Conservation (phyloP, 2,113 vertebrate species). For the Forbesichthys agassizii region DNA sequence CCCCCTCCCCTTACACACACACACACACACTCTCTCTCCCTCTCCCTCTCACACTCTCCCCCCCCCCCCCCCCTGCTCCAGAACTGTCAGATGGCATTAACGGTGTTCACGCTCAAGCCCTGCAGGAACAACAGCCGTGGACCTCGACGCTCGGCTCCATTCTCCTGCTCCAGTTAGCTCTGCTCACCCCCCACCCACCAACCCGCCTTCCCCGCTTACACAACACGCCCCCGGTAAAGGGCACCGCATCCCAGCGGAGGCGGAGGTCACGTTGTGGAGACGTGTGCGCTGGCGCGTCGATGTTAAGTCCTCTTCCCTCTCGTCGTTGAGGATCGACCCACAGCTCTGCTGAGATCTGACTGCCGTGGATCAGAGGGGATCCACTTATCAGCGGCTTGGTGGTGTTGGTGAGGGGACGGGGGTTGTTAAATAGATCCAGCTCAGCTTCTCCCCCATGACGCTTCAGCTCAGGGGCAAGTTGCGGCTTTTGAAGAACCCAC, state of each 20-base stretch:
- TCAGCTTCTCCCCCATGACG: constrained; percentile 67
- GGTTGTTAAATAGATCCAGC: constrained; percentile 51
- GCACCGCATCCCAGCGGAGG: constrained; percentile 36
- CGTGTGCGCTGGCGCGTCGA: constrained; percentile 44
- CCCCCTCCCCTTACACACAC: no score
- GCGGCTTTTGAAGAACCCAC: constrained; percentile 61
- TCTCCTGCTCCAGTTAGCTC: constrained; percentile 96
- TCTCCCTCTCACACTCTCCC: constrained; percentile 59
- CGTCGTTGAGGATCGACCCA: constrained; percentile 54
- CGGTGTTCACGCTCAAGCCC: constrained; percentile 88
- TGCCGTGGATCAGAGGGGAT: constrained; percentile 64
- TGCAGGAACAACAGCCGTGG: constrained; percentile 92
- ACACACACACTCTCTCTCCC: constrained; percentile 52
- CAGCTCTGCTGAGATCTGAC: constrained; percentile 61
- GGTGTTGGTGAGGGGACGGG: constrained; percentile 42
- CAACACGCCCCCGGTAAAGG: constrained; percentile 45
- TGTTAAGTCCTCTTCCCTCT: constrained; percentile 37
- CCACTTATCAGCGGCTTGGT: constrained; percentile 65
- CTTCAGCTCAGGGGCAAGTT: constrained; percentile 51
- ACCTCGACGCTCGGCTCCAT: constrained; percentile 87
- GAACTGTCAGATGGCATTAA: constrained; percentile 97
- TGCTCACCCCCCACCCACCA: constrained; percentile 34
- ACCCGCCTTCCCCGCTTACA: constrained; percentile 56
- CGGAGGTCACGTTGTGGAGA: constrained; percentile 54
- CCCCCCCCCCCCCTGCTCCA: constrained; percentile 85